phyloP scores from a whole-genome alignment of 1,140 invertebrate genomes.

The Aphaenogaster rudis region DNA sequence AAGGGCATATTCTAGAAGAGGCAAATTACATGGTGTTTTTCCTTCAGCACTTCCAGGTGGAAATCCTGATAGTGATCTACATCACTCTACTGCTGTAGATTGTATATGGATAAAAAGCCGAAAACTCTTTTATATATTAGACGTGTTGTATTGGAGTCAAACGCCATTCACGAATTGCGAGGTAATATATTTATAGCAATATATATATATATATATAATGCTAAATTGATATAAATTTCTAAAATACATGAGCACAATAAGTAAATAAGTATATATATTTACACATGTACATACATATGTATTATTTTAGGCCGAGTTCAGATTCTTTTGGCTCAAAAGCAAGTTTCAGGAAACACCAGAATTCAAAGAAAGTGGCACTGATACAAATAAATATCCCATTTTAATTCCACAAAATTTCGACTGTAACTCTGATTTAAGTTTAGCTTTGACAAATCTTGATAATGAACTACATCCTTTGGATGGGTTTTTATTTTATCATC shows the following conservation, averaged over 20 bases:
- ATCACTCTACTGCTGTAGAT: slow-evolving; percentile 91
- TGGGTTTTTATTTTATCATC: slow-evolving; percentile 94
- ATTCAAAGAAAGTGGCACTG: slow-evolving; percentile 78
- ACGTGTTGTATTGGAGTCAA: slow-evolving; percentile 94
- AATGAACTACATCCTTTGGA: slow-evolving; percentile 87
- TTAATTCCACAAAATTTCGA: slow-evolving; percentile 84
- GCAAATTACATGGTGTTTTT: slow-evolving; percentile 88
- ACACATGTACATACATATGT: slow-evolving; percentile 28
- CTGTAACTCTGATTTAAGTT: slow-evolving; percentile 83
- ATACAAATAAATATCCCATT: slow-evolving; percentile 87
- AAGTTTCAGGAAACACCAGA: slow-evolving; percentile 89
- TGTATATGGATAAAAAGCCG: slow-evolving; percentile 91
- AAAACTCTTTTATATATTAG: slow-evolving; percentile 92
- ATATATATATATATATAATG: slow-evolving; percentile 21
- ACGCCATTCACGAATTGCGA: slow-evolving; percentile 93
- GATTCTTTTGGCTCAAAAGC: slow-evolving; percentile 92
- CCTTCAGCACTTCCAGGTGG: slow-evolving; percentile 93
- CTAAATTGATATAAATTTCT: background rate
- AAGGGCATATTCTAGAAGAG: slow-evolving; percentile 91
- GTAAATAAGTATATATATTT: slow-evolving; percentile 63
- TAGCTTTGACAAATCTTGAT: slow-evolving; percentile 78
- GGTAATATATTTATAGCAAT: slow-evolving; percentile 86
- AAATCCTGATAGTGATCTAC: slow-evolving; percentile 80
- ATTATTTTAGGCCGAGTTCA: slow-evolving; percentile 90
- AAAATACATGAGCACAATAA: background rate